Percentiles rank a stretch among this genome's conserved stretches.
phyloP scores from a whole-genome alignment of 2,888 invertebrate species.

The Heliconius ismenius region DNA sequence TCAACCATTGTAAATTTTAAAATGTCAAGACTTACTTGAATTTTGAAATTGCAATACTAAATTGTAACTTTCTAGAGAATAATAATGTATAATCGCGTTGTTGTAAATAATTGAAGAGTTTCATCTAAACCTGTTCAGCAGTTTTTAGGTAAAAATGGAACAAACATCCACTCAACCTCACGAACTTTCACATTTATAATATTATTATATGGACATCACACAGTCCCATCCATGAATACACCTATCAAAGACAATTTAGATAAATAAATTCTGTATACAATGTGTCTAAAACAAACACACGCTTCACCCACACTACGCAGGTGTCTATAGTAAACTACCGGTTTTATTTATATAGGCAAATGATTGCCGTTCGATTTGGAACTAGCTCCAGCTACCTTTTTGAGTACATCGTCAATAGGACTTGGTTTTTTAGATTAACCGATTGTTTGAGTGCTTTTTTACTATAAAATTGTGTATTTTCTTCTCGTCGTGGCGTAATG shows the following conservation, averaged over 20 bases:
- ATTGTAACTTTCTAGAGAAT: constrained; percentile 4
- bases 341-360: constrained; percentile 22
- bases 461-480: not conserved
- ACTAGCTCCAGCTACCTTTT: not conserved
- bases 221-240: not conserved
- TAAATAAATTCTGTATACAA: not conserved
- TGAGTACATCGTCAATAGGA: constrained; percentile 11
- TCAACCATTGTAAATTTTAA: not conserved
- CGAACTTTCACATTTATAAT: not conserved
- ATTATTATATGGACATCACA: not conserved
- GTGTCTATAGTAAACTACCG: not conserved
- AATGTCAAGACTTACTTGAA: constrained; percentile 10
- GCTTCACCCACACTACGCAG: not conserved
- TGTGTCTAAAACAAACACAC: constrained; percentile 12
- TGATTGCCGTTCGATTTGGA: constrained; percentile 15
- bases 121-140: too few relatives aligned
- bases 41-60: not conserved
- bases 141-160: too few relatives aligned
- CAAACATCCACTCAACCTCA: too few relatives aligned
- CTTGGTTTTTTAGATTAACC: constrained; percentile 11
- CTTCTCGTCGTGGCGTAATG: not conserved
- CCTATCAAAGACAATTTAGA: constrained; percentile 5
- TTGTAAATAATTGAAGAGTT: not conserved
- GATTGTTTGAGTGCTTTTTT: not conserved
- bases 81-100: constrained; percentile 9